These are phyloP conservation scores for Pampusana beccarii DNA, from an alignment of 2,113 vertebrate genomes.

Conservation along the genomic window DNA sequence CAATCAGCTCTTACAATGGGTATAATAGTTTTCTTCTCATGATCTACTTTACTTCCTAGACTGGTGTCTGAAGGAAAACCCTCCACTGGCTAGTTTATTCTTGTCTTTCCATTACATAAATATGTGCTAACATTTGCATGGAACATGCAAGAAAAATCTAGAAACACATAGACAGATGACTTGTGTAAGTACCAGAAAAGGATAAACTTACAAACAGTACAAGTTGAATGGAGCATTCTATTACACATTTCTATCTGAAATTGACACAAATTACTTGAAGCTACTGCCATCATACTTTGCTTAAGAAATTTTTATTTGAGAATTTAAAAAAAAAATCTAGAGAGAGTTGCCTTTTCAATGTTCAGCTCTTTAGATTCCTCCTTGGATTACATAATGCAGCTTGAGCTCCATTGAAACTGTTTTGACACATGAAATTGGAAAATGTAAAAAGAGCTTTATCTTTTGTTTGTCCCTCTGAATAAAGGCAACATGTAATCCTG, in stretches of 20 bases:
- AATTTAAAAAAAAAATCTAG: background rate
- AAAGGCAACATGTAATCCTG: background rate
- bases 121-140: background rate
- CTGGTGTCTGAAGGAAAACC: background rate
- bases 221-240: background rate
- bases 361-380: background rate
- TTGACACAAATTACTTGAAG: background rate
- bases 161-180: background rate
- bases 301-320: background rate
- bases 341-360: background rate
- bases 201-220: background rate
- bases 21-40: background rate
- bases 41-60: background rate
- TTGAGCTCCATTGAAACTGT: background rate
- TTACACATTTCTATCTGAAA: background rate
- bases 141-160: background rate
- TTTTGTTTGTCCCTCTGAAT: background rate
- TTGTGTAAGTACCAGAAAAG: background rate
- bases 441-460: background rate
- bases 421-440: background rate
- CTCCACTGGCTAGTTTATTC: background rate
- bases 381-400: background rate
- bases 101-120: background rate
- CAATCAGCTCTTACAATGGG: background rate
- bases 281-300: background rate